Percentiles rank a stretch among this genome's conserved stretches.
Conservation (phyloP, 2,113 vertebrate genomes). For the Brachyhypopomus occidentalis region DNA sequence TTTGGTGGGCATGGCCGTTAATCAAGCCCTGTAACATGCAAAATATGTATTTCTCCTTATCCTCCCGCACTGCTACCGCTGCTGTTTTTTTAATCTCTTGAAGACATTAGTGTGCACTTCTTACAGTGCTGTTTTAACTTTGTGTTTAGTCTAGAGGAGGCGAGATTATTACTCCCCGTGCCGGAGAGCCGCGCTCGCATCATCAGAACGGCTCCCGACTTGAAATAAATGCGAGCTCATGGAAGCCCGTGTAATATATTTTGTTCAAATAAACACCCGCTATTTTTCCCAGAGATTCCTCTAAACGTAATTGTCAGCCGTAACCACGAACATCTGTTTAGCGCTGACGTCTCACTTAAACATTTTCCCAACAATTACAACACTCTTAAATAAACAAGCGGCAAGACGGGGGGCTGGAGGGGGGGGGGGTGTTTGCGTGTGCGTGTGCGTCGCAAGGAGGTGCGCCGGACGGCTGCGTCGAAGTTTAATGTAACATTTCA, state of each 20-base stretch:
- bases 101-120: slow-evolving; percentile 73
- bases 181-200: slow-evolving; percentile 66
- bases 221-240: slow-evolving; percentile 70
- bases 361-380: slow-evolving; percentile 55
- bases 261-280: slow-evolving; percentile 68
- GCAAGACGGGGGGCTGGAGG: neutral
- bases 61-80: slow-evolving; percentile 63
- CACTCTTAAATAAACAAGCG: slow-evolving; percentile 43
- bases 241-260: slow-evolving; percentile 60
- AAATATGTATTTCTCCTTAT: slow-evolving; percentile 67
- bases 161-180: slow-evolving; percentile 73
- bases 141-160: slow-evolving; percentile 80
- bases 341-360: slow-evolving; percentile 46
- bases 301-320: slow-evolving; percentile 58
- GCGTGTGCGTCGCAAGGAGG: neutral
- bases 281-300: slow-evolving; percentile 48
- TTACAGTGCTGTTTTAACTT: slow-evolving; percentile 74
- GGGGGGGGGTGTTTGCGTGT: neutral
- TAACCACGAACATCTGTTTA: slow-evolving; percentile 70
- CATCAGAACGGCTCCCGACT: slow-evolving; percentile 69
- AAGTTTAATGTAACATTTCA: slow-evolving; percentile 39
- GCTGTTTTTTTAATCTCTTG: slow-evolving; percentile 72
- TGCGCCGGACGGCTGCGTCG: neutral
- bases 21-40: slow-evolving; percentile 77
- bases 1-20: slow-evolving; percentile 70